phyloP scores from a whole-genome alignment of 1,140 invertebrate species.

The Antheraea pernyi region DNA sequence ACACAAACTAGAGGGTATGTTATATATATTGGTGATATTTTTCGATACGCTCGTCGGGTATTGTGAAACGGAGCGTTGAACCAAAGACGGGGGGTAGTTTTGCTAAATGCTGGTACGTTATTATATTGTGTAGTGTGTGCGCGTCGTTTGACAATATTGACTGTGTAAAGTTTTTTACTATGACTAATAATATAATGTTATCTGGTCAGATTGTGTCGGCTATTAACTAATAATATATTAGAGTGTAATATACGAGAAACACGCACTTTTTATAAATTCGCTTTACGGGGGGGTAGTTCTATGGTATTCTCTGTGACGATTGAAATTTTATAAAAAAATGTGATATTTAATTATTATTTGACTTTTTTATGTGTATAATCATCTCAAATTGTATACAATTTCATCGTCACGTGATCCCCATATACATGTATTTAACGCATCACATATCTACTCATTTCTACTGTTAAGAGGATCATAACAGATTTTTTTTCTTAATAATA shows the following conservation, averaged over 20 bases:
- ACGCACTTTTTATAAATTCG: slow-evolving; percentile 55
- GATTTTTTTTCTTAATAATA: slow-evolving; percentile 8
- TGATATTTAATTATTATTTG: not conserved
- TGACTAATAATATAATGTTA: slow-evolving; percentile 43
- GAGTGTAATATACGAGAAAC: slow-evolving; percentile 36
- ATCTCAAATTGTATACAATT: slow-evolving; percentile 29
- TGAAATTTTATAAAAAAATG: slow-evolving; percentile 14
- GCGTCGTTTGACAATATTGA: slow-evolving; percentile 25
- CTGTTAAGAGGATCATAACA: slow-evolving; percentile 66
- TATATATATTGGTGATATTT: slow-evolving; percentile 53
- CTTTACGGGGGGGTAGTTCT: slow-evolving; percentile 60
- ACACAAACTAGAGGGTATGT: slow-evolving; percentile 31
- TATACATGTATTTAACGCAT: slow-evolving; percentile 58
- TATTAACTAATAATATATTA: slow-evolving; percentile 9
- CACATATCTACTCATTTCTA: slow-evolving; percentile 73
- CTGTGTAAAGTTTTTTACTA: slow-evolving; percentile 37
- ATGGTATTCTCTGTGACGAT: slow-evolving; percentile 38
- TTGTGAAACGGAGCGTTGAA: slow-evolving; percentile 27
- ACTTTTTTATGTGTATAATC: not conserved
- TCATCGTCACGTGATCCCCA: slow-evolving; percentile 31
- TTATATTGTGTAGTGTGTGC: slow-evolving; percentile 5
- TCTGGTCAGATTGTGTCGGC: slow-evolving; percentile 2
- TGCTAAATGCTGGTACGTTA: slow-evolving; percentile 9
- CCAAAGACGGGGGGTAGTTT: slow-evolving; percentile 23
- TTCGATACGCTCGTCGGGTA: slow-evolving; percentile 42